These are phyloP conservation scores for Stegodyphus mimosarum DNA, from an alignment of 1,140 invertebrate genomes.

Conservation along the genomic window DNA sequence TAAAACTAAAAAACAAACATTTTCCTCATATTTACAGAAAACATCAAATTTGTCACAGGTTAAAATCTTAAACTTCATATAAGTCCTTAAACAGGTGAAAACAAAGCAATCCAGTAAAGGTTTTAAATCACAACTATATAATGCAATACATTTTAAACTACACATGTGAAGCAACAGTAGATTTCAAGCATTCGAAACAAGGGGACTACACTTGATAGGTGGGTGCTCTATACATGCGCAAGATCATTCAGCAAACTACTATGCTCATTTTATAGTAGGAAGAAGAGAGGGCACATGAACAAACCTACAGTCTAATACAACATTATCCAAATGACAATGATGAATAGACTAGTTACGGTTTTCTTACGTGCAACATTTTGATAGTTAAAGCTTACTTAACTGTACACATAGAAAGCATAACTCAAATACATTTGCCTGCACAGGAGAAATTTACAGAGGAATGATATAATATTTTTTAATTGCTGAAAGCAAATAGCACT, in stretches of 20 bases:
- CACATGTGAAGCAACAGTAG: slow-evolving; percentile 19
- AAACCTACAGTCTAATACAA: slow-evolving; percentile 51
- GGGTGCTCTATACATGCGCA: slow-evolving; percentile 49
- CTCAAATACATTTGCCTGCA: not conserved
- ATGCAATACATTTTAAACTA: slow-evolving; percentile 5
- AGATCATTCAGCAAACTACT: slow-evolving; percentile 54
- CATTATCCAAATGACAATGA: slow-evolving; percentile 45
- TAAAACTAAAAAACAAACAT: not conserved
- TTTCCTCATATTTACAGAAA: not conserved
- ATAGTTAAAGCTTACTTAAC: slow-evolving; percentile 28
- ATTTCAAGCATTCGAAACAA: slow-evolving; percentile 18
- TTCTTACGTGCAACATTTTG: slow-evolving; percentile 30
- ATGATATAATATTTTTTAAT: slow-evolving; percentile 23
- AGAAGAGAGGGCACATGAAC: slow-evolving; percentile 41
- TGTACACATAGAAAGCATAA: slow-evolving; percentile 43
- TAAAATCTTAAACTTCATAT: not conserved
- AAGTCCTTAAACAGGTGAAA: not conserved
- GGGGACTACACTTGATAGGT: not conserved
- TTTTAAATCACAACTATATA: not conserved
- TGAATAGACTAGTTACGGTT: slow-evolving; percentile 44
- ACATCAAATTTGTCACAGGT: not conserved
- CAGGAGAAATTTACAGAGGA: slow-evolving; percentile 39
- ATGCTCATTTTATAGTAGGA: slow-evolving; percentile 35
- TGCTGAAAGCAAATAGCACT: slow-evolving; percentile 3
- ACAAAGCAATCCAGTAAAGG: slow-evolving; percentile 7